Percentiles rank a stretch among this genome's conserved stretches.
phyloP scores from a whole-genome alignment of 2,888 invertebrate genomes.

The Scaptomyza tumidula region DNA sequence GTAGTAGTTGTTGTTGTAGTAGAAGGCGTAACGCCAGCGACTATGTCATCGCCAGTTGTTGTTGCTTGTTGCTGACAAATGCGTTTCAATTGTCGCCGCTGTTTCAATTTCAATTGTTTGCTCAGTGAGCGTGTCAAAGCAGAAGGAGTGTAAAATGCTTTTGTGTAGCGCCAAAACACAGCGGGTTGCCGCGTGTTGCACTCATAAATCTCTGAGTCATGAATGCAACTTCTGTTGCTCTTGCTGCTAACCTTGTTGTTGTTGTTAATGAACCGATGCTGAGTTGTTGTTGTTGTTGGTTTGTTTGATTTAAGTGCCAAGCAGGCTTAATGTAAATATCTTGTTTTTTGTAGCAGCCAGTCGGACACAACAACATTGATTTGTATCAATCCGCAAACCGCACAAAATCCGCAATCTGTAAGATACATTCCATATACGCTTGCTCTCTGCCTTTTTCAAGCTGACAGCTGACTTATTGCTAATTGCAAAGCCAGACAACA shows the following conservation, averaged over 20 bases:
- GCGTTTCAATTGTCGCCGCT: conserved; percentile 74
- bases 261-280: conserved; percentile 53
- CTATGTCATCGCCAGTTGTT: conserved; percentile 41
- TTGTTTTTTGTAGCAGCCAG: conserved; percentile 50
- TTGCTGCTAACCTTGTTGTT: conserved; percentile 13
- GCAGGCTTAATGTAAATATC: conserved; percentile 75
- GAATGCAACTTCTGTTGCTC: conserved; percentile 23
- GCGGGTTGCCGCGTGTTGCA: conserved; percentile 26
- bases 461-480: conserved; percentile 80
- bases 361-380: conserved; percentile 62
- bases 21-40: conserved; percentile 35
- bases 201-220: conserved; percentile 44
- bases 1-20: not conserved
- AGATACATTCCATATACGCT: conserved; percentile 51
- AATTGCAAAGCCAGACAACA: conserved; percentile 63
- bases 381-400: conserved; percentile 72
- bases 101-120: conserved; percentile 50
- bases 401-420: conserved; percentile 34
- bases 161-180: conserved; percentile 39
- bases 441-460: conserved; percentile 11
- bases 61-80: conserved; percentile 61
- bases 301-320: conserved; percentile 44
- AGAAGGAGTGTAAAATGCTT: conserved; percentile 36
- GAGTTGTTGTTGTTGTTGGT: conserved; percentile 27
- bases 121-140: conserved; percentile 58